Evolutionary conservation across 2,888 invertebrate species (phyloP).

Genomic region (Tuberolachnus salignus): DNA sequence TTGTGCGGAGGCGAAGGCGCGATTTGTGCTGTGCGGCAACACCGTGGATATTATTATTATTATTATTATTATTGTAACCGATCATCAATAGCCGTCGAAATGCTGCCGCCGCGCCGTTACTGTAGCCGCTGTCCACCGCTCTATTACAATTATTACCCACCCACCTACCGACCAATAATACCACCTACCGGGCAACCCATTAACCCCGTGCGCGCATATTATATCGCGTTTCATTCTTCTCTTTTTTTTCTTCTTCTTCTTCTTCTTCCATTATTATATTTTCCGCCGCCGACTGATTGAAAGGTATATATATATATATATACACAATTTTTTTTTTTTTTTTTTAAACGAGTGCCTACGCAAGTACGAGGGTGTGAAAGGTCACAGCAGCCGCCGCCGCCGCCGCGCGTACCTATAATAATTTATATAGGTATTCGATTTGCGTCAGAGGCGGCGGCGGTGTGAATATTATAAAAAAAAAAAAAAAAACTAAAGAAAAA

Average conservation of each 20-base stretch:
- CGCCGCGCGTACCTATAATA: not conserved
- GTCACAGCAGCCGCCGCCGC: slow-evolving; percentile 11
- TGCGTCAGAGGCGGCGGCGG: slow-evolving; percentile 19
- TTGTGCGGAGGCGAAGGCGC: not conserved
- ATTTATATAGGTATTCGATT: slow-evolving; percentile 38
- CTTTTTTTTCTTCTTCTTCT: too few species aligned
- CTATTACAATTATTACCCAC: not conserved
- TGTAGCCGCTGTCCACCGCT: not conserved
- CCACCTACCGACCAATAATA: not conserved
- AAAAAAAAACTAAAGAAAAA: not conserved
- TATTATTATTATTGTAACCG: too few species aligned
- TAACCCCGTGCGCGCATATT: slow-evolving; percentile 28
- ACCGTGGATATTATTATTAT: too few species aligned
- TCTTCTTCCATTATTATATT: not conserved
- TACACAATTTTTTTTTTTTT: too few species aligned
- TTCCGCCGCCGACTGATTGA: slow-evolving; percentile 28
- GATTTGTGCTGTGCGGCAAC: slow-evolving; percentile 5
- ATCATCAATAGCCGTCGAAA: slow-evolving; percentile 28
- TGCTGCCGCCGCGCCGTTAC: too few species aligned
- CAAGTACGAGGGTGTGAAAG: slow-evolving; percentile 47
- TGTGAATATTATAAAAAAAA: not conserved
- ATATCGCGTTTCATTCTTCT: not conserved
- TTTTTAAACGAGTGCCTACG: too few species aligned
- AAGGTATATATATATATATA: slow-evolving; percentile 1
- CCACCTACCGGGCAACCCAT: slow-evolving; percentile 52